Evolutionary conservation across 2,888 invertebrate genomes (phyloP), one percentile per base, ranked within the genome.

Genomic region (Arctia plantaginis): DNA sequence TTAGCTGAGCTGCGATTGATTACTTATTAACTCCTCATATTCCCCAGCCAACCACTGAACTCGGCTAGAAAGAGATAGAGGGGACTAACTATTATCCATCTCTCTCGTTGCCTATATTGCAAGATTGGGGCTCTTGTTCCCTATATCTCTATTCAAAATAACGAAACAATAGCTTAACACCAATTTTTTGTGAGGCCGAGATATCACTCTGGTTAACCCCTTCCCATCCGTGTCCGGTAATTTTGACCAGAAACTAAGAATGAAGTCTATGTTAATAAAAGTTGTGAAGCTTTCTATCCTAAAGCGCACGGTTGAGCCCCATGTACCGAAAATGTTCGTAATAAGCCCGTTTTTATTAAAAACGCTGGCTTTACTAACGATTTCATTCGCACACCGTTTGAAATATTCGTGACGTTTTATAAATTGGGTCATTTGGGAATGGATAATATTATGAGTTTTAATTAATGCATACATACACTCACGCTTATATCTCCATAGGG

Each of bases 291-390:
- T 67, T 47, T 44, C 47, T 8, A 47, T 47, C 20, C 20, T 47
- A 67, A 67, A 67, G 47, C 33, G 39, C 44, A 65, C 35, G 44
- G 23, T 47, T 65, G 64, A 65, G 71, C n/a, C n/a, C 2, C 47
- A 33, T 65, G 18, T 70, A 47, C 23, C 44, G 44, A 65, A 69
- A 71, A 65, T 64, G 65, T 62, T 65, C 65, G 64, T n/a, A 15
- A 15, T 71, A 71, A 71, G 64, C 64, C 71, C 1, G 44, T 64
- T 65, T 71, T 71, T 71, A 65, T 71, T 71, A 71, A 71, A 71
- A 71, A 44, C n/a, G 44, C 15, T n/a, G 65, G 44, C 33, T 65
- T 33, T 30, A 8, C 65, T 65, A 64, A 71, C 33, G 33, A 47
- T 27, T 64, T 41, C 44, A n/a, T 71, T 62, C 47, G 30, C 71